phyloP scores from a whole-genome alignment of 2,797 vertebrate genomes.

The Tenualosa thibaudeaui region DNA sequence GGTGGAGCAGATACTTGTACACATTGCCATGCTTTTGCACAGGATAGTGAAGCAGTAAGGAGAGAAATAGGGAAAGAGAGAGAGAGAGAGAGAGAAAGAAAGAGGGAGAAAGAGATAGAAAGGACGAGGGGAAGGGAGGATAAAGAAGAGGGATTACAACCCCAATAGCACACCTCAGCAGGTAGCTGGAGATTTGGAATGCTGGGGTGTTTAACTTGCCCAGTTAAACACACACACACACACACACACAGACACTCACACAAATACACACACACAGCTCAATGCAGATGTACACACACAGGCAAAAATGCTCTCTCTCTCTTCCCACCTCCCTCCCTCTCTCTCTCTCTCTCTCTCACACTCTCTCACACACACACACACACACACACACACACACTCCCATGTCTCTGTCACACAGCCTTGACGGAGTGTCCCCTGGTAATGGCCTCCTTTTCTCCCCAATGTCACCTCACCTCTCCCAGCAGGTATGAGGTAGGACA shows the following conservation, averaged over 20 bases:
- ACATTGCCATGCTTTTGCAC: neutral
- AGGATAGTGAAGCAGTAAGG: slow-evolving; percentile 33
- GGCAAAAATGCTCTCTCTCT: neutral
- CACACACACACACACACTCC: neutral
- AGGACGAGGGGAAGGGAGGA: slow-evolving; percentile 3
- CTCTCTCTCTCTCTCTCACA: neutral
- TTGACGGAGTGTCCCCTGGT: neutral
- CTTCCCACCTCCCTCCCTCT: too few species aligned
- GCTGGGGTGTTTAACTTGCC: neutral
- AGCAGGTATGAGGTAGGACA: neutral
- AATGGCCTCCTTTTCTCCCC: neutral
- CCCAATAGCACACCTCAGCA: neutral
- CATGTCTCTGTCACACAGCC: neutral
- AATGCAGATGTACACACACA: too few species aligned
- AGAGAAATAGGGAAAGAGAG: neutral
- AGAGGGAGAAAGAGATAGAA: slow-evolving; percentile 31
- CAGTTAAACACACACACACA: neutral
- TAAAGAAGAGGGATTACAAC: neutral
- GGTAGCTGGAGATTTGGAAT: neutral
- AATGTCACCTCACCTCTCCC: slow-evolving; percentile 10
- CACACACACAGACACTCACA: neutral
- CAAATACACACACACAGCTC: neutral
- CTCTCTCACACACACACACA: neutral
- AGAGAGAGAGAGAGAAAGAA: neutral
- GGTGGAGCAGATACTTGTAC: neutral